Percentiles rank a stretch among this genome's conserved stretches.
Evolutionary conservation across 1,140 invertebrate genomes (phyloP).

Genomic region (Formica exsecta): DNA sequence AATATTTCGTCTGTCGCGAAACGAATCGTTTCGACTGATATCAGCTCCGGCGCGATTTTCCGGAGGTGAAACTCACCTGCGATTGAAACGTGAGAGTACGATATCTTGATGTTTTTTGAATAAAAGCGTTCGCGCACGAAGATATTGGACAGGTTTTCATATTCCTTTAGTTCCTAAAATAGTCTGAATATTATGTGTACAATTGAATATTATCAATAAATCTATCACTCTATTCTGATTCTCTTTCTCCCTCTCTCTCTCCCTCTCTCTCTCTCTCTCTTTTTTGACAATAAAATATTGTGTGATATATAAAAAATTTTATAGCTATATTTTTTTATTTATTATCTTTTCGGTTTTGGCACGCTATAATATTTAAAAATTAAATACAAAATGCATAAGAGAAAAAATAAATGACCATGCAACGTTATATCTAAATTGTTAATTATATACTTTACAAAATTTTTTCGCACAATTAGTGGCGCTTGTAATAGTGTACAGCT

Average conservation of each 20-base stretch:
- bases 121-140: slow-evolving; percentile 1
- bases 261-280: not conserved
- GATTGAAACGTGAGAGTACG: slow-evolving; percentile 57
- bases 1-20: slow-evolving; percentile 56
- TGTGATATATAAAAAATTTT: not conserved
- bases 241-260: too few relatives aligned
- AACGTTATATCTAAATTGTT: not conserved
- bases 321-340: slow-evolving; percentile 7
- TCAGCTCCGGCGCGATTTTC: slow-evolving; percentile 43
- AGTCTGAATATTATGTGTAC: not conserved
- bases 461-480: too few relatives aligned
- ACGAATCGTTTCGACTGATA: slow-evolving; percentile 61
- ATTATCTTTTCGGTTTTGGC: not conserved
- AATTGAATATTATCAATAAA: not conserved
- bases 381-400: not conserved
- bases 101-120: slow-evolving; percentile 29
- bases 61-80: slow-evolving; percentile 54
- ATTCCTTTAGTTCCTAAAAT: slow-evolving; percentile 16
- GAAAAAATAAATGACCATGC: not conserved
- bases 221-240: too few relatives aligned
- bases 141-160: slow-evolving; percentile 40
- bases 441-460: too few relatives aligned
- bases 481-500: too few relatives aligned
- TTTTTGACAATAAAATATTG: not conserved
- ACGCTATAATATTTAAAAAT: not conserved